These are phyloP conservation scores for Melanotaenia trifasciata DNA, from an alignment of 2,797 vertebrate genomes.

Conservation along the genomic window DNA sequence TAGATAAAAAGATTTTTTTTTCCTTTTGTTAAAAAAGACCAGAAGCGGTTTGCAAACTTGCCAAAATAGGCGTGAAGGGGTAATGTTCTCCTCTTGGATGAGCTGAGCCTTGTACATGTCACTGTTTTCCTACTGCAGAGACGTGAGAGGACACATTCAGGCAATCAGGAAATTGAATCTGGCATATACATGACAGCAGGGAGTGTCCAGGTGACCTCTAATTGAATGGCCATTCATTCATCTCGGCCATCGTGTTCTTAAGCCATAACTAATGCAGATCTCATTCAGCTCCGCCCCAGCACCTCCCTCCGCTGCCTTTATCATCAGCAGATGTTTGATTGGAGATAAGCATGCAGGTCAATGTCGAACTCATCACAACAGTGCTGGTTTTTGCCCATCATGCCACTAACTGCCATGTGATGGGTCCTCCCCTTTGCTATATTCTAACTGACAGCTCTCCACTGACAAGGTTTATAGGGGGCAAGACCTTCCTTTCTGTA, in stretches of 20 bases:
- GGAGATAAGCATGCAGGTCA: constrained; percentile 74
- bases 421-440: constrained; percentile 60
- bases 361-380: constrained; percentile 71
- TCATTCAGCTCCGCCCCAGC: constrained; percentile 41
- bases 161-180: constrained; percentile 71
- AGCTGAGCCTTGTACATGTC: constrained; percentile 1
- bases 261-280: constrained; percentile 63
- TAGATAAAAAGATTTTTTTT: no score
- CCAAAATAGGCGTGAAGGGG: no score
- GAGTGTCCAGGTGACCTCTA: constrained; percentile 73
- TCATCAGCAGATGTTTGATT: constrained; percentile 80
- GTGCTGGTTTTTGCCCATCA: constrained; percentile 55
- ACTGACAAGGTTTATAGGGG: constrained; percentile 78
- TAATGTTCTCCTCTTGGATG: background rate
- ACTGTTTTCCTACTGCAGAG: background rate
- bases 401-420: constrained; percentile 70
- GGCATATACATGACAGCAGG: constrained; percentile 64
- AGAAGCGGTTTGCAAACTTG: no score
- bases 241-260: constrained; percentile 40
- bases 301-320: constrained; percentile 38
- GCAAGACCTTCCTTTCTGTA: constrained; percentile 75
- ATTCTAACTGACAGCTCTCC: constrained; percentile 75
- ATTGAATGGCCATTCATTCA: constrained; percentile 63
- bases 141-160: constrained; percentile 29
- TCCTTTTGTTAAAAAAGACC: no score